Evolutionary conservation across 2,797 vertebrate species (phyloP).

Genomic region (Lerista edwardsae): DNA sequence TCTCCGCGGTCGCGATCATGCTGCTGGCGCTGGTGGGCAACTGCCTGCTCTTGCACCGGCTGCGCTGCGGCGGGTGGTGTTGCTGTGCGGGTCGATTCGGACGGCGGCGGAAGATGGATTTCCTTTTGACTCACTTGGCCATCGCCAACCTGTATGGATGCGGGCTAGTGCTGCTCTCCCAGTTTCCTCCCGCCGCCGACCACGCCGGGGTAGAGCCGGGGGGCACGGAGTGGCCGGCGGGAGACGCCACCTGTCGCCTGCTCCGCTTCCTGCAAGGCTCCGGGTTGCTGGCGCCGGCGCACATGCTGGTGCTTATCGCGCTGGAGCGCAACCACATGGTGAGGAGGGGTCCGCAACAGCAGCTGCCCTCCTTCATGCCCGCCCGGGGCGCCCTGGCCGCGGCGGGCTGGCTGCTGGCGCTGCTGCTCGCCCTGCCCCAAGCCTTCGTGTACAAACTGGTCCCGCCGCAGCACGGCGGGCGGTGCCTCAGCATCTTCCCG

Average conservation of each 20-base stretch:
- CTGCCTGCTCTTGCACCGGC: constrained; percentile 55
- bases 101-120: constrained; percentile 69
- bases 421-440: constrained; percentile 73
- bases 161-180: constrained; percentile 59
- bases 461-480: not conserved
- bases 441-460: constrained; percentile 58
- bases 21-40: constrained; percentile 59
- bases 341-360: constrained; percentile 45
- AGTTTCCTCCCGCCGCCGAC: constrained; percentile 57
- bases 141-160: constrained; percentile 72
- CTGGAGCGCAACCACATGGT: constrained; percentile 67
- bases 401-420: constrained; percentile 71
- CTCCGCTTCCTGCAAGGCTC: constrained; percentile 69
- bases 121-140: constrained; percentile 73
- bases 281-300: constrained; percentile 69
- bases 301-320: constrained; percentile 75
- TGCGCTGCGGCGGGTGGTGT: constrained; percentile 50
- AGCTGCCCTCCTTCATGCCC: constrained; percentile 32
- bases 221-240: constrained; percentile 18
- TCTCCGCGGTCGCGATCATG: constrained; percentile 34
- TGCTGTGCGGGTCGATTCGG: constrained; percentile 55
- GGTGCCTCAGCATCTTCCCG: constrained; percentile 54
- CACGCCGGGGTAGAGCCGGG: not conserved
- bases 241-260: constrained; percentile 40
- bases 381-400: constrained; percentile 57